phyloP scores from a whole-genome alignment of 2,888 invertebrate genomes.

The Litoditis marina region DNA sequence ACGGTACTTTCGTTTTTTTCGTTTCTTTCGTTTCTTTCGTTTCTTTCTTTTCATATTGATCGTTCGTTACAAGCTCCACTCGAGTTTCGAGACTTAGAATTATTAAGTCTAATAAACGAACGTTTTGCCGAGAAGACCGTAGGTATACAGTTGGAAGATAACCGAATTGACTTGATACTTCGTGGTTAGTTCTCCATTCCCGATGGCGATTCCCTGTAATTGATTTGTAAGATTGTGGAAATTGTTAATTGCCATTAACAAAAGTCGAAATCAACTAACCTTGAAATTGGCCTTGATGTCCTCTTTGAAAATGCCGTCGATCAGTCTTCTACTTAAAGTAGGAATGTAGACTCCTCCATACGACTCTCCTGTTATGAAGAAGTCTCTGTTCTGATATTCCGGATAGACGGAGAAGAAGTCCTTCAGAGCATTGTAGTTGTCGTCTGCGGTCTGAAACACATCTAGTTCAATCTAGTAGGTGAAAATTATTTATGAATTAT shows the following conservation, averaged over 20 bases:
- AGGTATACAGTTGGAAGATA: constrained; percentile 45
- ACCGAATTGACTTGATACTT: constrained; percentile 42
- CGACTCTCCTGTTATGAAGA: constrained; percentile 60
- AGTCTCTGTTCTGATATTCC: constrained; percentile 63
- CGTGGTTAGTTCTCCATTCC: constrained; percentile 39
- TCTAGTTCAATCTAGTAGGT: background rate
- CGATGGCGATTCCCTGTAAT: constrained; percentile 47
- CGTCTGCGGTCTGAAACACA: constrained; percentile 62
- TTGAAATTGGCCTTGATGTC: constrained; percentile 33
- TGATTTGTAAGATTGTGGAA: constrained; percentile 5
- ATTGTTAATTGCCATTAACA: background rate
- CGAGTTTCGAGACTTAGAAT: too few relatives aligned
- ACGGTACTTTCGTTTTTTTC: too few relatives aligned
- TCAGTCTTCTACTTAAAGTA: constrained; percentile 42
- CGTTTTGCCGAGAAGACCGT: constrained; percentile 44
- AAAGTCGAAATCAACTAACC: constrained; percentile 6
- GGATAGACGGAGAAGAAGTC: constrained; percentile 65
- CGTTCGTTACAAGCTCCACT: background rate
- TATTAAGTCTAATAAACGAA: constrained; percentile 12
- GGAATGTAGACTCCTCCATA: constrained; percentile 65
- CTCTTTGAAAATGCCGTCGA: constrained; percentile 25
- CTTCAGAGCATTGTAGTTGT: constrained; percentile 64
- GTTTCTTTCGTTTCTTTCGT: too few relatives aligned
- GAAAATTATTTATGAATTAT: background rate
- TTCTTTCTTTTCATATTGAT: too few relatives aligned